Percentiles rank a stretch among this genome's conserved stretches.
phyloP scores from a whole-genome alignment of 2,113 vertebrate genomes.

The Scophthalmus maximus region DNA sequence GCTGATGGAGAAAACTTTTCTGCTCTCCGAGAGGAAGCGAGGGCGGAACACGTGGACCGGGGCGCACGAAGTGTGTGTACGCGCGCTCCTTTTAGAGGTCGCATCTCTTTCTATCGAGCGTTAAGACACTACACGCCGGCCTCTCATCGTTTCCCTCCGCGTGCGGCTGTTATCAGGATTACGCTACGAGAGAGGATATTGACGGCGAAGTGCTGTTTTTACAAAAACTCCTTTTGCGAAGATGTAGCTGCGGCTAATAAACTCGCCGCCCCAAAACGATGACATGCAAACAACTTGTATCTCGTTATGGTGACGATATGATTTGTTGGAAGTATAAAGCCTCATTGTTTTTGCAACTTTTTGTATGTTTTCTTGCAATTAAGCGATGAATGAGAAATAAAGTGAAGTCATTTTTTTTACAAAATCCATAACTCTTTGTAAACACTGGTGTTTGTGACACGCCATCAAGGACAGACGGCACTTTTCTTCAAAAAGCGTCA shows the following conservation, averaged over 20 bases:
- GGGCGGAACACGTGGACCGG: background rate
- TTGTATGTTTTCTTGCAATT: slow-evolving; percentile 18
- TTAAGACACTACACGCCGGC: slow-evolving; percentile 51
- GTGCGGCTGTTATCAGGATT: slow-evolving; percentile 20
- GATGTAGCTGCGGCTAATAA: slow-evolving; percentile 22
- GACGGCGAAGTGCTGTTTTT: slow-evolving; percentile 18
- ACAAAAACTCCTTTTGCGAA: slow-evolving; percentile 16
- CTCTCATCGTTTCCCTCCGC: background rate
- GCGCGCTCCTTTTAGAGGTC: slow-evolving; percentile 12
- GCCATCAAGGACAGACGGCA: slow-evolving; percentile 48
- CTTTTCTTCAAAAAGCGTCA: slow-evolving; percentile 55
- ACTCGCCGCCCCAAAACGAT: background rate
- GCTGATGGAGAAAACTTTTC: slow-evolving; percentile 66
- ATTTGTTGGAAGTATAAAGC: slow-evolving; percentile 8
- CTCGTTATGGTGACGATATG: background rate
- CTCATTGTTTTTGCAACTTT: slow-evolving; percentile 9
- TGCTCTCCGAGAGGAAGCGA: slow-evolving; percentile 25
- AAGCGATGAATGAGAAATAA: slow-evolving; percentile 50
- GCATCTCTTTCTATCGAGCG: slow-evolving; percentile 31
- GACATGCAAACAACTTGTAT: slow-evolving; percentile 11
- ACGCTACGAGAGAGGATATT: slow-evolving; percentile 34
- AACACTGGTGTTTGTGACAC: slow-evolving; percentile 58
- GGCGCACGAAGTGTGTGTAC: background rate
- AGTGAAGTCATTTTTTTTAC: slow-evolving; percentile 42
- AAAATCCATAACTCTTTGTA: slow-evolving; percentile 61